Evolutionary conservation across 1,140 invertebrate genomes (phyloP).

Genomic region (Meteorus sp.): DNA sequence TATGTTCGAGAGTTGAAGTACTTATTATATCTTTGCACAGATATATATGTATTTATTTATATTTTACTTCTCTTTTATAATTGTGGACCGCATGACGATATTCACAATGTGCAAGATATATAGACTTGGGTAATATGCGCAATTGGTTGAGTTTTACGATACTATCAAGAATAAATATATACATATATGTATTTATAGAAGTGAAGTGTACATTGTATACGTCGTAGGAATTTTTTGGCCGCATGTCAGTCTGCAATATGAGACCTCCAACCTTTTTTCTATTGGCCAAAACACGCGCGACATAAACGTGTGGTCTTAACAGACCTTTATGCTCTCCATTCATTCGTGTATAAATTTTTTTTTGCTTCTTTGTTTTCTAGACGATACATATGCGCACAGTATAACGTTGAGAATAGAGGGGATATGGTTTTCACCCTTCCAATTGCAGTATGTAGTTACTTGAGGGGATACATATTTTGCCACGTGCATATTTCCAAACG

Average conservation of each 20-base stretch:
- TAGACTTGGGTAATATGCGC: too few relatives aligned
- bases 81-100: too few relatives aligned
- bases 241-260: constrained; percentile 13
- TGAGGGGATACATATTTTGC: too few relatives aligned
- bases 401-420: not conserved
- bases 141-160: too few relatives aligned
- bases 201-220: not conserved
- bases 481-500: too few relatives aligned
- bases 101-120: too few relatives aligned
- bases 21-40: not conserved
- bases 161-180: too few relatives aligned
- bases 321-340: not conserved
- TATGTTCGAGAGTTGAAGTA: not conserved
- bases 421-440: not conserved
- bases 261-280: not conserved
- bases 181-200: not conserved
- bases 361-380: constrained; percentile 1
- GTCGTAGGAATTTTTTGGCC: not conserved
- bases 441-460: not conserved
- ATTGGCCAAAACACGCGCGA: not conserved
- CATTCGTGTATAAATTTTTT: too few relatives aligned
- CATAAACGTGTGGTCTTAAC: constrained; percentile 15
- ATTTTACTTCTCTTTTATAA: too few relatives aligned
- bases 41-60: too few relatives aligned
- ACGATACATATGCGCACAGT: not conserved